Conservation (phyloP, 2,888 invertebrate species). For the Caenorhabditis sp. region DNA sequence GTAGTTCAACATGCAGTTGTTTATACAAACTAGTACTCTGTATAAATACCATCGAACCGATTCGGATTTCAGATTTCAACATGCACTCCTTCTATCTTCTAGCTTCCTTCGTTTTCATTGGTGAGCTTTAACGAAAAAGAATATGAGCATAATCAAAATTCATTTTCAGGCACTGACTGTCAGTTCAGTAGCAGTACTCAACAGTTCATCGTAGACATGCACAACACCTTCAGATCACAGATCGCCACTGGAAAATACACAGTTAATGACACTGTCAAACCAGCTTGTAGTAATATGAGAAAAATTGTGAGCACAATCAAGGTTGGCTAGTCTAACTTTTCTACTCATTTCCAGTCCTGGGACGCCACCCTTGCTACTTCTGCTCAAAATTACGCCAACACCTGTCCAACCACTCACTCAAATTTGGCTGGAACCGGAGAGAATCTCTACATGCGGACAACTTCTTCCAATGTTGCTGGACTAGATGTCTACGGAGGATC, state of each 20-base stretch:
- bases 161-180: conserved; percentile 15
- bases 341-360: conserved; percentile 41
- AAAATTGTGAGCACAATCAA: conserved; percentile 31
- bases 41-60: conserved; percentile 26
- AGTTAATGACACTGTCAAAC: conserved; percentile 32
- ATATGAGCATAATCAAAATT: not conserved
- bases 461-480: conserved; percentile 19
- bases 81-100: not conserved
- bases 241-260: conserved; percentile 51
- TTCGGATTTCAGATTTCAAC: conserved; percentile 38
- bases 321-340: not conserved
- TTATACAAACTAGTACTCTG: conserved; percentile 39
- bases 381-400: conserved; percentile 53
- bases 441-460: conserved; percentile 52
- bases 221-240: conserved; percentile 42
- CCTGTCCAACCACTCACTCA: conserved; percentile 48
- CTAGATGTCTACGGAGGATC: conserved; percentile 46
- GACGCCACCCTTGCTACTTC: conserved; percentile 34
- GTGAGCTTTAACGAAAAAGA: not conserved
- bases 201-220: conserved; percentile 40
- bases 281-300: conserved; percentile 37
- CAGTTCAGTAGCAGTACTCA: conserved; percentile 54
- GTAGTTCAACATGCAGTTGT: conserved; percentile 37
- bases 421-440: conserved; percentile 49
- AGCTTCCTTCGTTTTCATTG: conserved; percentile 8